Percentiles rank a stretch among this genome's conserved stretches.
phyloP scores from a whole-genome alignment of 2,797 vertebrate genomes.

The Danio albolineatus region DNA sequence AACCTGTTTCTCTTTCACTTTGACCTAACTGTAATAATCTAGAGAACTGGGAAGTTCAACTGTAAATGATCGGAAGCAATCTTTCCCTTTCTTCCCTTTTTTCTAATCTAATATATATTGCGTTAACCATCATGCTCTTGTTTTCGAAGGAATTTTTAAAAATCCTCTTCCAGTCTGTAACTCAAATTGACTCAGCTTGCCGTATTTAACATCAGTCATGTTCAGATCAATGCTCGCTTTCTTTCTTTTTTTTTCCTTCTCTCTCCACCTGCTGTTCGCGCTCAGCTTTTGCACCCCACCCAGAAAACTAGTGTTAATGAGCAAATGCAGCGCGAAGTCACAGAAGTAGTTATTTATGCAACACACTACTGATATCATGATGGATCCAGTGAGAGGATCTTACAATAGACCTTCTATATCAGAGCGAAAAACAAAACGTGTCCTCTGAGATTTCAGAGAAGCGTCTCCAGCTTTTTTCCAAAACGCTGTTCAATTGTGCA shows the following conservation, averaged over 20 bases:
- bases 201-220: background rate
- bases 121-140: background rate
- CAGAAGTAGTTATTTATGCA: constrained; percentile 51
- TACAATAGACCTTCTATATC: background rate
- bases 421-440: background rate
- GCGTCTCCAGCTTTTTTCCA: constrained; percentile 3
- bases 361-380: constrained; percentile 3
- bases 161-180: background rate
- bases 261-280: constrained; percentile 57
- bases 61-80: background rate
- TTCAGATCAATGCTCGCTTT: constrained; percentile 3
- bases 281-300: constrained; percentile 40
- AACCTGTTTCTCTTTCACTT: constrained; percentile 22
- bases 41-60: background rate
- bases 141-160: background rate
- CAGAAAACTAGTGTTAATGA: constrained; percentile 59
- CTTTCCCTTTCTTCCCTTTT: background rate
- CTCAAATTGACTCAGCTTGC: background rate
- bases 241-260: background rate
- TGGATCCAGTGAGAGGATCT: background rate
- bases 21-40: background rate
- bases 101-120: background rate
- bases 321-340: constrained; percentile 44
- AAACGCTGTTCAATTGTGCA: background rate
- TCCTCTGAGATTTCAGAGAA: background rate